phyloP scores from a whole-genome alignment of 1,140 invertebrate genomes.

The Nomia melanderi region DNA sequence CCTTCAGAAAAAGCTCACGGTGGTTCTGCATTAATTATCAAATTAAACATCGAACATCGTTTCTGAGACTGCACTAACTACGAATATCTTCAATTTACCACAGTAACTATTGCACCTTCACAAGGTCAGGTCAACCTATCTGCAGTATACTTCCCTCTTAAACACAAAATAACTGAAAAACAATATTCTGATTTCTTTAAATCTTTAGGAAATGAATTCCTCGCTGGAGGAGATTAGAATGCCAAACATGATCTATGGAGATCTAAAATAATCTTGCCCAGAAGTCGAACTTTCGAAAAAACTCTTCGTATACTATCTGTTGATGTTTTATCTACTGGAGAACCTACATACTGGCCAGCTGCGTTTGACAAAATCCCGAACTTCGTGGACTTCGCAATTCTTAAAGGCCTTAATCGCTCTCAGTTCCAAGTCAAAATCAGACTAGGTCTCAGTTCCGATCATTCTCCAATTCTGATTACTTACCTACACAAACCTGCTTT shows the following conservation, averaged over 20 bases:
- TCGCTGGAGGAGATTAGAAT: slow-evolving; percentile 75
- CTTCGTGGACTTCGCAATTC: slow-evolving; percentile 71
- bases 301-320: slow-evolving; percentile 23
- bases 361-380: slow-evolving; percentile 71
- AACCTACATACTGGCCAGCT: slow-evolving; percentile 76
- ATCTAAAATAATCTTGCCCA: slow-evolving; percentile 63
- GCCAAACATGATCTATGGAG: not conserved
- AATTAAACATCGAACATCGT: slow-evolving; percentile 49
- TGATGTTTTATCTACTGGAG: slow-evolving; percentile 63
- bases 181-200: slow-evolving; percentile 52
- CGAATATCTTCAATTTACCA: slow-evolving; percentile 56
- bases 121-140: slow-evolving; percentile 15
- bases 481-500: too few species aligned
- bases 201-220: slow-evolving; percentile 47
- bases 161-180: slow-evolving; percentile 33
- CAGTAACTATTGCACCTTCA: slow-evolving; percentile 34
- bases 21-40: slow-evolving; percentile 61
- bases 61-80: slow-evolving; percentile 35
- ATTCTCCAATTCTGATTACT: slow-evolving; percentile 14
- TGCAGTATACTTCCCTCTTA: slow-evolving; percentile 54
- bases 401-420: slow-evolving; percentile 48
- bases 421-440: slow-evolving; percentile 41
- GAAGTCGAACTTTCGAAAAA: slow-evolving; percentile 27
- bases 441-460: slow-evolving; percentile 56
- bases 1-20: slow-evolving; percentile 32